phyloP scores from a whole-genome alignment of 2,113 vertebrate genomes.

The Ceyx melanurus region DNA sequence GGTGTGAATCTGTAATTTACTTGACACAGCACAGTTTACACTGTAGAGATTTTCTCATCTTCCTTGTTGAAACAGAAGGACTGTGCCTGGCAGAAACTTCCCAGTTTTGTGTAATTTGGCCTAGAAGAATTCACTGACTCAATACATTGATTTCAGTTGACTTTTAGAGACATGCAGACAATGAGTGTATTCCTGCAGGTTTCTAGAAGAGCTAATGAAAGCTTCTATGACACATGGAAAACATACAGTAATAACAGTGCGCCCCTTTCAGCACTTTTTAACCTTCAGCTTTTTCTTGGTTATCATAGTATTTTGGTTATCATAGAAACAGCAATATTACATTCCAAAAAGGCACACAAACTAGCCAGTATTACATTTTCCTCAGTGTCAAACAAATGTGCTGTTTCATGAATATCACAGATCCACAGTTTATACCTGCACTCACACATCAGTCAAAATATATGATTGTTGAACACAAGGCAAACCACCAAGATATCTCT shows the following conservation, averaged over 20 bases:
- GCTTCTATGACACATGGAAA: neutral
- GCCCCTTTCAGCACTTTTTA: neutral
- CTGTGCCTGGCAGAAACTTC: neutral
- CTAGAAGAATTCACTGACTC: neutral
- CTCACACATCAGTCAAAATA: neutral
- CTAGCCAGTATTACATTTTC: neutral
- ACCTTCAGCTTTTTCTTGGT: neutral
- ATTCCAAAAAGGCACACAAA: neutral
- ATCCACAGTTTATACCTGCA: neutral
- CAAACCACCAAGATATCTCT: neutral
- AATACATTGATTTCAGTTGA: neutral
- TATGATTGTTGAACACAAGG: neutral
- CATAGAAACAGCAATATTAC: neutral
- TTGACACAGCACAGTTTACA: neutral
- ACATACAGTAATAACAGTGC: neutral
- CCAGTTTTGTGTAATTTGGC: neutral
- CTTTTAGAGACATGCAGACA: neutral
- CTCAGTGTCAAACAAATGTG: accelerated
- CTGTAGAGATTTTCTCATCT: neutral
- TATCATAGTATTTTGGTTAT: neutral
- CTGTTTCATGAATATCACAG: neutral
- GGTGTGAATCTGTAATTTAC: neutral
- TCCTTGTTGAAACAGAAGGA: neutral
- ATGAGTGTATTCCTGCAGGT: neutral
- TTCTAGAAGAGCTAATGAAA: neutral